Evolutionary conservation across 2,888 invertebrate genomes (phyloP).

Genomic region (Latrodectus hesperus): DNA sequence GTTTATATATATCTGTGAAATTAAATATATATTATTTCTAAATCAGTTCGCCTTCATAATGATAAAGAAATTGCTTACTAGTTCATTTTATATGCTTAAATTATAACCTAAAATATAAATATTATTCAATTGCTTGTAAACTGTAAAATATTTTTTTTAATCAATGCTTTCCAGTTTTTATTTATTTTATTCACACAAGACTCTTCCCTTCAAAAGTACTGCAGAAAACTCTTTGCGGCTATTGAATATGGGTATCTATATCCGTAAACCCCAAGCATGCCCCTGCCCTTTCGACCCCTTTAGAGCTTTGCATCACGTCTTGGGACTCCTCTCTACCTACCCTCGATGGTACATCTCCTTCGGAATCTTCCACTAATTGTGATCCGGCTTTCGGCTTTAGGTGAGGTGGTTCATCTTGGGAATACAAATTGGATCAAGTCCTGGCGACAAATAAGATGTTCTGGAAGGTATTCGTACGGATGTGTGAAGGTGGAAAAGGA

Average conservation of each 20-base stretch:
- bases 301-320: not conserved
- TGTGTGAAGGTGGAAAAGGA: not conserved
- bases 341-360: not conserved
- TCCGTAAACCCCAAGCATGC: not conserved
- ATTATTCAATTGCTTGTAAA: too few species aligned
- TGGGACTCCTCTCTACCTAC: not conserved
- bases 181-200: too few species aligned
- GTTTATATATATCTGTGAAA: too few species aligned
- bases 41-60: too few species aligned
- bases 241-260: not conserved
- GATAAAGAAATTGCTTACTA: too few species aligned
- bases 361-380: slow-evolving; percentile 30
- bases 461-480: not conserved
- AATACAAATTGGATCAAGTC: slow-evolving; percentile 51
- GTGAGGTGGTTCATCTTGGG: slow-evolving; percentile 43
- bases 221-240: not conserved
- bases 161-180: too few species aligned
- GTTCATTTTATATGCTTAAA: too few species aligned
- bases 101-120: too few species aligned
- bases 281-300: not conserved
- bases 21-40: too few species aligned
- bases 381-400: slow-evolving; percentile 26
- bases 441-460: slow-evolving; percentile 48
- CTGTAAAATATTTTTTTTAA: too few species aligned
- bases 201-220: too few species aligned